Evolutionary conservation across 1,140 invertebrate species (phyloP).

Genomic region (Macrosteles quadrilineatus): DNA sequence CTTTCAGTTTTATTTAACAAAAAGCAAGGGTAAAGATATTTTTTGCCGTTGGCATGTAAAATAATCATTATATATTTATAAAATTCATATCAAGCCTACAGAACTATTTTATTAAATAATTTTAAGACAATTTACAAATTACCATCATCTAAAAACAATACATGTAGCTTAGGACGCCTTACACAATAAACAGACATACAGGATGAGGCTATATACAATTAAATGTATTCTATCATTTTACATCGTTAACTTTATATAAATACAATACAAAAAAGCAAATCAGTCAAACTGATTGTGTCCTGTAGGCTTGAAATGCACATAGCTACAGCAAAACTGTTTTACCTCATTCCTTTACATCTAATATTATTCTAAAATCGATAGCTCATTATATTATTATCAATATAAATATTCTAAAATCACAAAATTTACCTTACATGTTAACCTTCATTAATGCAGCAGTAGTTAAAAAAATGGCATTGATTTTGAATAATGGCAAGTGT

Average conservation of each 20-base stretch:
- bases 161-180: slow-evolving; percentile 11
- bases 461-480: slow-evolving; percentile 9
- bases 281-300: slow-evolving; percentile 19
- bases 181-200: slow-evolving; percentile 2
- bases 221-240: slow-evolving; percentile 3
- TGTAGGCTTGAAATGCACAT: slow-evolving; percentile 26
- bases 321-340: slow-evolving; percentile 23
- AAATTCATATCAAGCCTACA: slow-evolving; percentile 29
- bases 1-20: slow-evolving; percentile 30
- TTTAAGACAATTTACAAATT: background rate
- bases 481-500: background rate
- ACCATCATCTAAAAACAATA: slow-evolving; percentile 21
- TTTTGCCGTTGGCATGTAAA: slow-evolving; percentile 27
- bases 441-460: slow-evolving; percentile 13
- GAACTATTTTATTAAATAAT: slow-evolving; percentile 4
- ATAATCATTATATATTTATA: slow-evolving; percentile 29
- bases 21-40: slow-evolving; percentile 29
- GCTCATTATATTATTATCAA: slow-evolving; percentile 28
- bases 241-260: slow-evolving; percentile 19
- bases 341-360: slow-evolving; percentile 26
- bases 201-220: background rate
- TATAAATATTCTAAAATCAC: slow-evolving; percentile 29
- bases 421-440: slow-evolving; percentile 27
- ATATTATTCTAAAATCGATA: slow-evolving; percentile 29
- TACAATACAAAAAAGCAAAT: slow-evolving; percentile 26